A percentile compares a stretch with the other conserved stretches of the same genome.
Evolutionary conservation across 92 coral and sea anemone genomes (phyloP).

Genomic region (Virgularia gustaviana): DNA sequence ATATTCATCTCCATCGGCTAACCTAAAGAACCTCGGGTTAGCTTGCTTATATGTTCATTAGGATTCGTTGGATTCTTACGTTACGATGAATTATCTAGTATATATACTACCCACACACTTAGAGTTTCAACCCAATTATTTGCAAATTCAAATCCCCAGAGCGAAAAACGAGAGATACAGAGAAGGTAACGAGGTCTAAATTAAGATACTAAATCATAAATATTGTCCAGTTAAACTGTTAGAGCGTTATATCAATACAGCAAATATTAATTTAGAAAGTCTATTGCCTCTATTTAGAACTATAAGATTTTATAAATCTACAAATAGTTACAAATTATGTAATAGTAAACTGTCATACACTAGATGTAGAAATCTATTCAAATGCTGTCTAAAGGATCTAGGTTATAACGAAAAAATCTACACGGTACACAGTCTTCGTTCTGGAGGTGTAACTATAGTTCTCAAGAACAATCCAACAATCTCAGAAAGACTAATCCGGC

Average conservation of each 20-base stretch:
- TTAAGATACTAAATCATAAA: slow-evolving; percentile 10
- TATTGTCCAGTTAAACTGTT: slow-evolving; percentile 43
- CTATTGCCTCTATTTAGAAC: slow-evolving; percentile 14
- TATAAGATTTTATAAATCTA: slow-evolving; percentile 19
- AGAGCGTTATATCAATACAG: slow-evolving; percentile 28
- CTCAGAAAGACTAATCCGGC: background rate
- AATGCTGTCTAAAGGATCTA: slow-evolving; percentile 30
- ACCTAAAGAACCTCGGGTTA: too few species aligned
- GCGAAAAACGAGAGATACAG: too few species aligned
- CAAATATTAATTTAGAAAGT: slow-evolving; percentile 13
- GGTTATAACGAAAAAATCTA: slow-evolving; percentile 26
- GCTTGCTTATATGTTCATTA: too few species aligned
- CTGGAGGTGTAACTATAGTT: slow-evolving; percentile 33
- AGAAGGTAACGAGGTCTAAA: too few species aligned
- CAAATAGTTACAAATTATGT: slow-evolving; percentile 27
- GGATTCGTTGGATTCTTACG: too few species aligned
- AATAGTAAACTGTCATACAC: slow-evolving; percentile 39
- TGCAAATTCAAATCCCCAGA: too few species aligned
- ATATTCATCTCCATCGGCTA: too few species aligned
- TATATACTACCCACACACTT: too few species aligned
- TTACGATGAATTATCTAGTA: too few species aligned
- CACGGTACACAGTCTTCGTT: slow-evolving; percentile 38
- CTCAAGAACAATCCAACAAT: background rate
- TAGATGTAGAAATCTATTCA: slow-evolving; percentile 44
- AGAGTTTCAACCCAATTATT: too few species aligned